Percentiles rank a stretch among this genome's conserved stretches.
phyloP scores from a whole-genome alignment of 2,113 vertebrate genomes.

The Sardina pilchardus region DNA sequence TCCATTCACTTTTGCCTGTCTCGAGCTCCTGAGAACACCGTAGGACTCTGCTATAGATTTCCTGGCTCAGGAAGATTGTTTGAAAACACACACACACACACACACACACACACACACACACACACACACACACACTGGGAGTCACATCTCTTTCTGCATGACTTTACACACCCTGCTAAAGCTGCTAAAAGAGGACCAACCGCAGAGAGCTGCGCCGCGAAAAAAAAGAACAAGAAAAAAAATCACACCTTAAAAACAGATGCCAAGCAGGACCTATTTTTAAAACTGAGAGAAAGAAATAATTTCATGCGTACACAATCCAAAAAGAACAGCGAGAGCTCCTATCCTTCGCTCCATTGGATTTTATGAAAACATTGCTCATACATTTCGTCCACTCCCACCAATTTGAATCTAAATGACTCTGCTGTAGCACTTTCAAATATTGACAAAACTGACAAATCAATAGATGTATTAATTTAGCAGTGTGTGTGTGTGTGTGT shows the following conservation, averaged over 20 bases:
- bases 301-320: not conserved
- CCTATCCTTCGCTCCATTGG: not conserved
- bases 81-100: not conserved
- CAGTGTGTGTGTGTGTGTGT: no score
- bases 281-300: not conserved
- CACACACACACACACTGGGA: not conserved
- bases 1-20: not conserved
- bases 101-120: not conserved
- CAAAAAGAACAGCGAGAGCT: not conserved
- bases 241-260: not conserved
- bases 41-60: not conserved
- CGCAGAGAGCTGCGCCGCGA: not conserved
- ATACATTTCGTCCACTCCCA: not conserved
- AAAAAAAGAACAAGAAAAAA: not conserved
- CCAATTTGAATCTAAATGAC: not conserved
- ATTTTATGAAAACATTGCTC: not conserved
- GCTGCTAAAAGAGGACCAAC: not conserved
- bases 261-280: slow-evolving; percentile 7
- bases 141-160: not conserved
- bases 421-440: not conserved
- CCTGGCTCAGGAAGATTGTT: not conserved
- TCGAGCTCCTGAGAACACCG: not conserved
- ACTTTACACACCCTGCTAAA: no score
- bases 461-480: not conserved
- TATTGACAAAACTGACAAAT: not conserved